Evolutionary conservation across 2,113 vertebrate genomes (phyloP).

Genomic region (Indicator indicator): DNA sequence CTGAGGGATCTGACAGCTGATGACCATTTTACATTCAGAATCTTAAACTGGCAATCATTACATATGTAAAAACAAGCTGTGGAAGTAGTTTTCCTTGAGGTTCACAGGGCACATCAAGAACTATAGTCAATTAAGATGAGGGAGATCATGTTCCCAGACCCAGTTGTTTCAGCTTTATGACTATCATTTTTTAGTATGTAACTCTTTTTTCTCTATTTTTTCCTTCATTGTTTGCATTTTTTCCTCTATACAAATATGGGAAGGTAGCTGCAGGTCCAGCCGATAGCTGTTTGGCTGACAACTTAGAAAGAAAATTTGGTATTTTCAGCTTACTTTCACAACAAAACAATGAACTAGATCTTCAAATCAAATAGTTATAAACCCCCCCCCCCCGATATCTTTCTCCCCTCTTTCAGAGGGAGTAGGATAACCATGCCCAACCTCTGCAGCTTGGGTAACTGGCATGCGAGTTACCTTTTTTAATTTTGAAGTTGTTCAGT

Average conservation of each 20-base stretch:
- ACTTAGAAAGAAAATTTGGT: not conserved
- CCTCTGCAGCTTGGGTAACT: not conserved
- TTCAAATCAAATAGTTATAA: not conserved
- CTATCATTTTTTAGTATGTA: not conserved
- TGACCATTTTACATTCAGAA: too few species aligned
- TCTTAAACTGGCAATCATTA: not conserved
- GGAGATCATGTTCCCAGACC: not conserved
- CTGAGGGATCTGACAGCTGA: not conserved
- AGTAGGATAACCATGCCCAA: not conserved
- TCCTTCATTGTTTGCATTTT: not conserved
- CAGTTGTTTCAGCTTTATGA: not conserved
- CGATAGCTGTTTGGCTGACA: not conserved
- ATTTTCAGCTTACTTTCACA: not conserved
- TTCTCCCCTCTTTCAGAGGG: not conserved
- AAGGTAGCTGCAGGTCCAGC: not conserved
- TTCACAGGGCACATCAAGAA: not conserved
- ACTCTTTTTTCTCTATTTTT: not conserved
- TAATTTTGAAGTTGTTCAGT: not conserved
- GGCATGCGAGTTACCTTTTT: fast-evolving
- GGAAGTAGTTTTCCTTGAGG: not conserved
- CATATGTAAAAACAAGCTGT: fast-evolving
- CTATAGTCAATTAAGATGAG: not conserved
- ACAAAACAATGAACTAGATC: not conserved
- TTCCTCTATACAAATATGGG: not conserved
- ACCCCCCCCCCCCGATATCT: too few species aligned